phyloP scores from a whole-genome alignment of 2,888 invertebrate species.

The Acrobasis repandana region DNA sequence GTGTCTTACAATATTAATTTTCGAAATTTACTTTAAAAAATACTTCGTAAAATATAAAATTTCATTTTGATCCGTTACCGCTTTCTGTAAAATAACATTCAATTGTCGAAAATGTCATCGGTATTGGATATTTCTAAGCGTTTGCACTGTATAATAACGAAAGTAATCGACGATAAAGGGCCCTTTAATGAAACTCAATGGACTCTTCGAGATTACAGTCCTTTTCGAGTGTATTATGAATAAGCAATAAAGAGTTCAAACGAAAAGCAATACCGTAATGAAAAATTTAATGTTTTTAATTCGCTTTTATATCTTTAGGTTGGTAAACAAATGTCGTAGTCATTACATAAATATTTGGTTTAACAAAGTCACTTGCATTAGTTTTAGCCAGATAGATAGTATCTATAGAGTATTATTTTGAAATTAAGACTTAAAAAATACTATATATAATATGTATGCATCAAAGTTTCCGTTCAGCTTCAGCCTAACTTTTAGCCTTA shows the following conservation, averaged over 20 bases:
- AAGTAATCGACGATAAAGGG: conserved; percentile 5
- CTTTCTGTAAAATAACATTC: conserved; percentile 6
- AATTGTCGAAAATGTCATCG: not conserved
- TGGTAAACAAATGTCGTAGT: not conserved
- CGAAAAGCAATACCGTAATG: not conserved
- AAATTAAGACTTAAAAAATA: no score
- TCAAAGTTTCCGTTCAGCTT: not conserved
- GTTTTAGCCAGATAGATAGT: no score
- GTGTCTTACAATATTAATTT: not conserved
- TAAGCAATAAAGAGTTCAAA: not conserved
- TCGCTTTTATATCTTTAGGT: not conserved
- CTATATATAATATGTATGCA: not conserved
- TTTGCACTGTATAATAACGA: conserved; percentile 22
- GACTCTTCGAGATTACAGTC: conserved; percentile 8
- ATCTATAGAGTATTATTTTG: no score
- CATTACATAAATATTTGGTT: no score
- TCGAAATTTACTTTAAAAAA: not conserved
- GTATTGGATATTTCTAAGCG: conserved; percentile 9
- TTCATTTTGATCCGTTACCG: not conserved
- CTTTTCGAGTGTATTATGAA: conserved; percentile 5
- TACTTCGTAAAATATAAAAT: not conserved
- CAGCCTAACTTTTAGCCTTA: not conserved
- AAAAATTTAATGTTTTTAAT: not conserved
- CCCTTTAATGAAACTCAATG: conserved; percentile 8
- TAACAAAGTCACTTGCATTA: no score